Conservation (phyloP, 2,797 vertebrate genomes). For the Enteromius unitaeniatus region DNA sequence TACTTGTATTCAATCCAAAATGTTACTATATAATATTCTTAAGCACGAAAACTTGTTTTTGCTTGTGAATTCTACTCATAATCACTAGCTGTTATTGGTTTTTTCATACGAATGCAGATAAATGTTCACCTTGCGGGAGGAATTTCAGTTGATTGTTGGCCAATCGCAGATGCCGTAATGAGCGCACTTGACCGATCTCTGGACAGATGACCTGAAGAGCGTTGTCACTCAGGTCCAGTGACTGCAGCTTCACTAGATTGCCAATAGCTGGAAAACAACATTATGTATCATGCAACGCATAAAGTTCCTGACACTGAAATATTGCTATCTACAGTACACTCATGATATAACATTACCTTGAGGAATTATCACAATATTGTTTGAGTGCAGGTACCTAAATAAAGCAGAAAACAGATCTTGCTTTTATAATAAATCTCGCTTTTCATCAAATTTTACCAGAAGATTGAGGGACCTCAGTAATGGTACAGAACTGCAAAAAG, state of each 20-base stretch:
- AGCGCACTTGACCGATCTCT: constrained; percentile 92
- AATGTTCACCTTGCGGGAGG: constrained; percentile 87
- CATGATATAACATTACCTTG: constrained; percentile 82
- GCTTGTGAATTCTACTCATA: no score
- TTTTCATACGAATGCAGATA: constrained; percentile 27
- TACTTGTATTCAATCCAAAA: background rate
- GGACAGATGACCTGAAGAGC: constrained; percentile 93
- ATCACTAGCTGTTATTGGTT: no score
- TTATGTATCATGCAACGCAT: background rate
- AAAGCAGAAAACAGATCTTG: constrained; percentile 45
- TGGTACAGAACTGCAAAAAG: background rate
- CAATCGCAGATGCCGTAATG: constrained; percentile 90
- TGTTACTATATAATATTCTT: no score
- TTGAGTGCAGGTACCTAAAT: constrained; percentile 94
- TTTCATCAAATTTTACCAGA: no score
- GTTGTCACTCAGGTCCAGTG: constrained; percentile 94
- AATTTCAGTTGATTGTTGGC: constrained; percentile 92
- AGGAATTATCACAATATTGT: constrained; percentile 94
- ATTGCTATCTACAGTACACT: background rate
- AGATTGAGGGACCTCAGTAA: constrained; percentile 59
- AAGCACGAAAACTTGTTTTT: no score
- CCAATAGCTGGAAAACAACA: constrained; percentile 84
- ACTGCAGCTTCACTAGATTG: constrained; percentile 91
- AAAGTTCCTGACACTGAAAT: background rate
- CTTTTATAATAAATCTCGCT: background rate